A percentile compares a stretch with the other conserved stretches of the same genome.
phyloP scores from a whole-genome alignment of 1,140 invertebrate species.

The Drosophila repleta region DNA sequence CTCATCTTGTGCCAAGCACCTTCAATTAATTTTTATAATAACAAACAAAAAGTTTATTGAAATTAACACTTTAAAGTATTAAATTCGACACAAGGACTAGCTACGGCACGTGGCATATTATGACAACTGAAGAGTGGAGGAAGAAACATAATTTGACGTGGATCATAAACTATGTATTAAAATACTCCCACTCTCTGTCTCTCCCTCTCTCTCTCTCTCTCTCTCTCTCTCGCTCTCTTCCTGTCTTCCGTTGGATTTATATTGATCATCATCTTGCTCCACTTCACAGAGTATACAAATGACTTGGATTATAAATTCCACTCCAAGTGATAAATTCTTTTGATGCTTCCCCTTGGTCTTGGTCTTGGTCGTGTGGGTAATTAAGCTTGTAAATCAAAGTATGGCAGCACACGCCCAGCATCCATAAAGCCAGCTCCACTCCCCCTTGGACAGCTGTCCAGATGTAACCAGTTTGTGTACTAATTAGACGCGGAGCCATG shows the following conservation, averaged over 20 bases:
- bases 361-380: too few relatives aligned
- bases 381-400: slow-evolving; percentile 47
- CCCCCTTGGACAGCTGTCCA: slow-evolving; percentile 2
- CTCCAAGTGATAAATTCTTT: background rate
- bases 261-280: too few relatives aligned
- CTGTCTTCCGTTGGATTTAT: too few relatives aligned
- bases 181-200: too few relatives aligned
- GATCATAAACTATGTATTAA: too few relatives aligned
- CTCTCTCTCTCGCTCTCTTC: too few relatives aligned
- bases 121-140: background rate
- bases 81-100: too few relatives aligned
- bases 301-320: background rate
- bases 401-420: background rate
- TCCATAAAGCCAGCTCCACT: background rate
- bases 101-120: too few relatives aligned
- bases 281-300: background rate
- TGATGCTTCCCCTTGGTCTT: slow-evolving; percentile 14
- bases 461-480: slow-evolving; percentile 58
- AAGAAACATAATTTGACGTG: background rate
- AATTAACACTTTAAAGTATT: background rate
- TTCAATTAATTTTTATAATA: too few relatives aligned
- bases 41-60: too few relatives aligned
- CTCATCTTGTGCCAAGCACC: too few relatives aligned
- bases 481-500: slow-evolving; percentile 63
- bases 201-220: too few relatives aligned